These are phyloP conservation scores for Botia almorhae DNA, from an alignment of 2,797 vertebrate genomes.

Conservation along the genomic window DNA sequence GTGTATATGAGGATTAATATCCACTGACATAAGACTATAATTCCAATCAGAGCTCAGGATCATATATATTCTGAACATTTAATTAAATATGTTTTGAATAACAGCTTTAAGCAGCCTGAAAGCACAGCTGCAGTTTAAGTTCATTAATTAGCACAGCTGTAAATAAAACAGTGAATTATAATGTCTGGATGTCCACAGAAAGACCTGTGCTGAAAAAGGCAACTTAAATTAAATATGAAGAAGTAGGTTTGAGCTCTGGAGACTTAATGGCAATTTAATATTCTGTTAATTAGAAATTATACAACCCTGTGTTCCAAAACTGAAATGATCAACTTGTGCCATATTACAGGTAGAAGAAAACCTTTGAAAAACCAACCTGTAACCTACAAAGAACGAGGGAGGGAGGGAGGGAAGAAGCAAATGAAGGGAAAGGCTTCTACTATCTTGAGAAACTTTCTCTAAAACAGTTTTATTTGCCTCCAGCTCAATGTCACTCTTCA, in stretches of 20 bases:
- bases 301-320: slow-evolving; percentile 13
- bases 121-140: slow-evolving; percentile 49
- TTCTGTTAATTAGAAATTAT: slow-evolving; percentile 57
- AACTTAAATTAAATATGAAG: slow-evolving; percentile 56
- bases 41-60: slow-evolving; percentile 38
- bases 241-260: slow-evolving; percentile 62
- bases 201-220: slow-evolving; percentile 47
- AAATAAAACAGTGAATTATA: slow-evolving; percentile 55
- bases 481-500: slow-evolving; percentile 41
- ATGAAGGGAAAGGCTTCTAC: too few relatives aligned
- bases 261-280: slow-evolving; percentile 46
- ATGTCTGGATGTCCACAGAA: slow-evolving; percentile 55
- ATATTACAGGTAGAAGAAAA: neutral
- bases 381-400: neutral
- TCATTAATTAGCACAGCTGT: slow-evolving; percentile 64
- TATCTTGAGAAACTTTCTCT: neutral
- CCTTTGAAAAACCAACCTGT: slow-evolving; percentile 18
- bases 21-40: slow-evolving; percentile 3
- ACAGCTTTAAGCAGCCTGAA: slow-evolving; percentile 60
- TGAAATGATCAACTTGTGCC: neutral
- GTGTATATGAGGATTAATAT: neutral
- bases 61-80: slow-evolving; percentile 49
- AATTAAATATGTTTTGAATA: slow-evolving; percentile 67
- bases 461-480: slow-evolving; percentile 22
- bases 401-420: too few relatives aligned